Conservation (phyloP, 1,140 invertebrate genomes). For the Temnothorax curvispinosus region DNA sequence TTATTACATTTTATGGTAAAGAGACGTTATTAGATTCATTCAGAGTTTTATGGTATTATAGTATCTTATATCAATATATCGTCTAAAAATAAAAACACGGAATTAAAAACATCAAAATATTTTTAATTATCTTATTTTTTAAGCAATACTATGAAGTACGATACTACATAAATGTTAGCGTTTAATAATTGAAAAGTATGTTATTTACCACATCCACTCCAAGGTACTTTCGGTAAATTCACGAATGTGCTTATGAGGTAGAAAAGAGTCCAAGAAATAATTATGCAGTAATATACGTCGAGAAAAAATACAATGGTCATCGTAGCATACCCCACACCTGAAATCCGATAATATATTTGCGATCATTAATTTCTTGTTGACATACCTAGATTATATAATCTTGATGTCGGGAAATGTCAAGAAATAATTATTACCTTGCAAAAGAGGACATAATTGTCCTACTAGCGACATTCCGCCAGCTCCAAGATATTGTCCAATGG, state of each 20-base stretch:
- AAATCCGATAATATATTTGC: conserved; percentile 59
- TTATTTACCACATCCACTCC: conserved; percentile 87
- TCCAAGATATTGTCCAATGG: conserved; percentile 88
- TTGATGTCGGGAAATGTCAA: neutral
- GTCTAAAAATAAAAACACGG: neutral
- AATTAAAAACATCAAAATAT: neutral
- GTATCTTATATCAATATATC: neutral
- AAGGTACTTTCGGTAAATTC: conserved; percentile 85
- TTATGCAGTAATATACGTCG: conserved; percentile 89
- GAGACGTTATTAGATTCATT: neutral
- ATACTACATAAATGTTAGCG: neutral
- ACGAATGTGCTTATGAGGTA: conserved; percentile 87
- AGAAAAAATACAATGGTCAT: conserved; percentile 90
- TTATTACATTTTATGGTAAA: neutral
- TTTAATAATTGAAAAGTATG: neutral
- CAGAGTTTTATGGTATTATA: neutral
- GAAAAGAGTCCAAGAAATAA: conserved; percentile 89
- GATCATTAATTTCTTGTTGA: neutral
- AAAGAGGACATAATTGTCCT: conserved; percentile 87
- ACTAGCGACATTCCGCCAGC: conserved; percentile 88
- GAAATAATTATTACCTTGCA: conserved; percentile 85
- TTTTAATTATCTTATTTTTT: neutral
- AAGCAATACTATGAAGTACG: no score
- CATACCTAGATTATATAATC: neutral
- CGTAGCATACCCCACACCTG: conserved; percentile 90